Evolutionary conservation across 1,140 invertebrate species (phyloP).

Genomic region (Drosophila insularis): DNA sequence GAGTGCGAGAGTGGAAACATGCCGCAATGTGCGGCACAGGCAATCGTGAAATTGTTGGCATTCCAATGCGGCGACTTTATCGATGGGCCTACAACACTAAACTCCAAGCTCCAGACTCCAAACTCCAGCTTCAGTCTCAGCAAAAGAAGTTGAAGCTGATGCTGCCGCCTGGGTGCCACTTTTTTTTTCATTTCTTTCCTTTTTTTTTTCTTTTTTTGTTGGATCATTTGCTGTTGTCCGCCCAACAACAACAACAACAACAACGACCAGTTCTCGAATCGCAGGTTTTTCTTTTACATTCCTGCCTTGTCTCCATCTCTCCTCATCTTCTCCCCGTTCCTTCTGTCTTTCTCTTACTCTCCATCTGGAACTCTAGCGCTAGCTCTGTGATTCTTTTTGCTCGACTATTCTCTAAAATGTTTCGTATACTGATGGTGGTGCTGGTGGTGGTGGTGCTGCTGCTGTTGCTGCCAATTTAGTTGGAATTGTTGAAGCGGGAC

Average conservation of each 20-base stretch:
- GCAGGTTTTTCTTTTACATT: slow-evolving; percentile 68
- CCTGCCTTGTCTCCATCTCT: slow-evolving; percentile 43
- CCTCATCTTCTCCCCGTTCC: slow-evolving; percentile 16
- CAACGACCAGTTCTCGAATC: slow-evolving; percentile 66
- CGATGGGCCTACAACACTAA: slow-evolving; percentile 41
- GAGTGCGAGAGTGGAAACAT: slow-evolving; percentile 58
- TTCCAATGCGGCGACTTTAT: slow-evolving; percentile 69
- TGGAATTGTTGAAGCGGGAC: slow-evolving; percentile 63
- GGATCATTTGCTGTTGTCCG: slow-evolving; percentile 49
- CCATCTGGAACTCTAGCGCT: neutral
- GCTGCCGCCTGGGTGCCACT: slow-evolving; percentile 69
- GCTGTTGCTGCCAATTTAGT: slow-evolving; percentile 48
- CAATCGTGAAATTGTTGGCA: slow-evolving; percentile 78
- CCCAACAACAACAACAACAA: slow-evolving; percentile 18
- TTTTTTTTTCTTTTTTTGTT: slow-evolving; percentile 16
- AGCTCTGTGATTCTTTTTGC: slow-evolving; percentile 36
- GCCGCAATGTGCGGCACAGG: slow-evolving; percentile 72
- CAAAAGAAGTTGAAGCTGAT: slow-evolving; percentile 38
- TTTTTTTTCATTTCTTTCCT: slow-evolving; percentile 53
- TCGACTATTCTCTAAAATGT: slow-evolving; percentile 67
- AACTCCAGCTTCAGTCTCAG: slow-evolving; percentile 1
- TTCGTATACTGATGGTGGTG: slow-evolving; percentile 15
- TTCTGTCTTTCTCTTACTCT: slow-evolving; percentile 18
- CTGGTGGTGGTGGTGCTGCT: slow-evolving; percentile 8
- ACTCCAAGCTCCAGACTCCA: slow-evolving; percentile 18